These are phyloP conservation scores for Lycodopsis pacificus DNA, from an alignment of 2,797 vertebrate genomes.

Conservation along the genomic window DNA sequence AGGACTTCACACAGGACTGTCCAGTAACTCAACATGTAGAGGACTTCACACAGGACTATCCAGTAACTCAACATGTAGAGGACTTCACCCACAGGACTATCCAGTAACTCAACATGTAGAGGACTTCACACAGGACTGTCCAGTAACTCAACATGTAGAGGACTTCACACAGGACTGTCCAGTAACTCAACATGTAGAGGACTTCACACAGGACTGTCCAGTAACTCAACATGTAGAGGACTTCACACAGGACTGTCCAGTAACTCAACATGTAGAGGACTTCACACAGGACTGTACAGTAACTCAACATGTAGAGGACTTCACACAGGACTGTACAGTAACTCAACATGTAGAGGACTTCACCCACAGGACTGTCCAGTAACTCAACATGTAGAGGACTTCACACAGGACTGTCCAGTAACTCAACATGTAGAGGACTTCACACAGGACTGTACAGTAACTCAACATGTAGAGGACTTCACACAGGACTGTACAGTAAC, in stretches of 20 bases:
- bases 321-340: not conserved
- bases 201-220: not conserved
- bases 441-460: not conserved
- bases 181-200: not conserved
- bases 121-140: not conserved
- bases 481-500: not conserved
- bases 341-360: not conserved
- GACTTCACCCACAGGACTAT: constrained; percentile 10
- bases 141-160: not conserved
- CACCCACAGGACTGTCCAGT: not conserved
- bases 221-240: not conserved
- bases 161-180: not conserved
- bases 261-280: too few species aligned
- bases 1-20: not conserved
- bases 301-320: not conserved
- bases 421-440: not conserved
- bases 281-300: constrained; percentile 1
- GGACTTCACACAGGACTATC: not conserved
- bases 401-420: not conserved
- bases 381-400: too few species aligned
- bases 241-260: constrained; percentile 19
- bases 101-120: too few species aligned
- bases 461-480: not conserved
- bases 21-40: not conserved
- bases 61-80: not conserved